phyloP scores from a whole-genome alignment of 2,797 vertebrate genomes.

The Cygnus olor region DNA sequence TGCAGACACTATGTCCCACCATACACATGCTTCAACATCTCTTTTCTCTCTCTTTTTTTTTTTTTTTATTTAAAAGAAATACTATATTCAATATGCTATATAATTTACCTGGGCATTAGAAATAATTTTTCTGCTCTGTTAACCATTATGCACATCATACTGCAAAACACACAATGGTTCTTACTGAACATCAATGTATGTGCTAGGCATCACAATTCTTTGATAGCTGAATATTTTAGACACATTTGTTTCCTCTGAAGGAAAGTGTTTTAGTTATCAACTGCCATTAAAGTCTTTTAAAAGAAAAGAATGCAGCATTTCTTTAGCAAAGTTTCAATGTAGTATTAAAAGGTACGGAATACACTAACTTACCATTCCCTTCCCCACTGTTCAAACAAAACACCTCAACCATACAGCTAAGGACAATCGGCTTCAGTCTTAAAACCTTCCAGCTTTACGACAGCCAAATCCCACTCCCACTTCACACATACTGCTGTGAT shows the following conservation, averaged over 20 bases:
- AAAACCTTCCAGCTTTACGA: neutral
- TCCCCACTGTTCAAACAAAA: neutral
- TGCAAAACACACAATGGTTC: neutral
- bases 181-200: neutral
- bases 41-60: neutral
- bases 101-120: neutral
- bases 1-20: neutral
- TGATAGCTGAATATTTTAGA: neutral
- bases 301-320: neutral
- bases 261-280: neutral
- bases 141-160: neutral
- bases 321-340: neutral
- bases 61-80: neutral
- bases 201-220: neutral
- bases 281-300: neutral
- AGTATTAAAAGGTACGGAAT: neutral
- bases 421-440: neutral
- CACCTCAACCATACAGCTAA: neutral
- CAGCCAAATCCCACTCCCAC: neutral
- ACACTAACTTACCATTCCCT: neutral
- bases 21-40: neutral
- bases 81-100: neutral
- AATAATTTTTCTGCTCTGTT: neutral
- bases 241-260: neutral
- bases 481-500: neutral